Conservation (phyloP, 2,113 vertebrate species). For the Deroptyus accipitrinus region DNA sequence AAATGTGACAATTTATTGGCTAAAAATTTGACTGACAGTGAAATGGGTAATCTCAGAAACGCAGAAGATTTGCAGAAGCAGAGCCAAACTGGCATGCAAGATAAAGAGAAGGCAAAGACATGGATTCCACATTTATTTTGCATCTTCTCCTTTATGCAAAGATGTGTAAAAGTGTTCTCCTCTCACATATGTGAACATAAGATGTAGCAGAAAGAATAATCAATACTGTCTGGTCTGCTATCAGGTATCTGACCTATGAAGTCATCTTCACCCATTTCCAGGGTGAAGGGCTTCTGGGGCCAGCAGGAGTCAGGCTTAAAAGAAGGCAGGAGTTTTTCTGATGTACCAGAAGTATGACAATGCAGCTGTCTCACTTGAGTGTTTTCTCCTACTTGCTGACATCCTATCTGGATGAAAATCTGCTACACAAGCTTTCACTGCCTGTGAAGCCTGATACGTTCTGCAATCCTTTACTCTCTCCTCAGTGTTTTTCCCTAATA, state of each 20-base stretch:
- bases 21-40: neutral
- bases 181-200: neutral
- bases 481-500: neutral
- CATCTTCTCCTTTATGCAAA: neutral
- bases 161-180: neutral
- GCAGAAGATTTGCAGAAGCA: neutral
- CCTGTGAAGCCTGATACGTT: neutral
- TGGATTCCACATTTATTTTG: neutral
- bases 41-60: neutral
- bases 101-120: neutral
- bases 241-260: accelerated
- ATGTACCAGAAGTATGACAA: neutral
- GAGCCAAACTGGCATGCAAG: neutral
- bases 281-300: neutral
- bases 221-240: neutral
- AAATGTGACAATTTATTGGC: neutral
- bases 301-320: neutral
- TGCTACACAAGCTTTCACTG: neutral
- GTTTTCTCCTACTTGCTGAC: neutral
- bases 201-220: neutral
- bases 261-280: neutral
- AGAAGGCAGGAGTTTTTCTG: neutral
- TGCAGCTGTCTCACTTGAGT: neutral
- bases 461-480: neutral
- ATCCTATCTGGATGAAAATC: accelerated